Conservation (phyloP, 2,888 invertebrate species). For the Hanleya hanleyi region DNA sequence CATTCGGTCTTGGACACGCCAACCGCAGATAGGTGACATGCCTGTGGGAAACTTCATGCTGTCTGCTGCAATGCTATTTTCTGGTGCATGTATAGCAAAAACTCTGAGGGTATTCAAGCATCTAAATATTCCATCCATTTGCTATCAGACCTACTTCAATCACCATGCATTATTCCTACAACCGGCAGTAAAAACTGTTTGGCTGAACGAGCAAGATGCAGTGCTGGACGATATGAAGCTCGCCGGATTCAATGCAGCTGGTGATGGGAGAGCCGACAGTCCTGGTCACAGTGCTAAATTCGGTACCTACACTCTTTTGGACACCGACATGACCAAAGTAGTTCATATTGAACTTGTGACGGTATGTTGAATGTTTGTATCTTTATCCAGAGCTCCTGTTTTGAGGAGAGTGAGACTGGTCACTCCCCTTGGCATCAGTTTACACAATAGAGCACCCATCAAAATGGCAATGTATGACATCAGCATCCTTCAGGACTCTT, state of each 20-base stretch:
- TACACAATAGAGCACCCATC: too few relatives aligned
- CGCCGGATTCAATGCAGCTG: background rate
- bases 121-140: background rate
- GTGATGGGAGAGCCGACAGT: slow-evolving; percentile 6
- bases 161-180: background rate
- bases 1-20: too few relatives aligned
- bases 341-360: background rate
- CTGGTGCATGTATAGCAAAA: background rate
- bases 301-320: too few relatives aligned
- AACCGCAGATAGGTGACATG: background rate
- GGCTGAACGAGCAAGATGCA: background rate
- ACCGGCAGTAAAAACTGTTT: background rate
- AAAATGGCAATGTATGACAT: too few relatives aligned
- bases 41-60: background rate
- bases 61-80: background rate
- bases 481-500: too few relatives aligned
- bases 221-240: background rate
- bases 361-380: background rate
- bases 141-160: background rate
- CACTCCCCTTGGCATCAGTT: too few relatives aligned
- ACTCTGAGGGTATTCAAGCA: background rate
- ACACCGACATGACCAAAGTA: background rate
- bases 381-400: too few relatives aligned
- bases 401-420: too few relatives aligned
- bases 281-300: slow-evolving; percentile 6